Evolutionary conservation across 2,888 invertebrate genomes (phyloP), one percentile per base, ranked within the genome.

Genomic region (Geophilus truncorum): DNA sequence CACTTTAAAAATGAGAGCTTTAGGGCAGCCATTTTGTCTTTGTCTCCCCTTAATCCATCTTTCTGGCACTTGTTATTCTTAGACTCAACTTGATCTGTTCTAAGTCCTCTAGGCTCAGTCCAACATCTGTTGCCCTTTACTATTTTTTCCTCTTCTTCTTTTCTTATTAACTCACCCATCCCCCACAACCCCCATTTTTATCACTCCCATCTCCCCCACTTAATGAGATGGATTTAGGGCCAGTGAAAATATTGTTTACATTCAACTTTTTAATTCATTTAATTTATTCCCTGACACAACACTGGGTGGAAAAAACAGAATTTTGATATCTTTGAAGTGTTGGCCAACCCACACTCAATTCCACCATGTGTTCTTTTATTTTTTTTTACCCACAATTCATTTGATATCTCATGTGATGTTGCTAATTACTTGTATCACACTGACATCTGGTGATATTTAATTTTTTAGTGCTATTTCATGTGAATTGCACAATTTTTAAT

Each of bases 31-130:
- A 62, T 62, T 62, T 62, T 62, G 57, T 62, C 57, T 62, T 62
- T 62, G 57, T 62, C 57, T 51, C 21, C 23, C 57, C 57, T 62
- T 62, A 62, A 62, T 62, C 57, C 57, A 62, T 62, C 18, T n/a
- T 18, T 62, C 7, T 62, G 57, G 57, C 57, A 62, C 57, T 62
- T 62, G 57, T 62, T 62, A 62, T 62, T 62, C 57, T 62, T 62
- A 62, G 57, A 62, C 57, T 21, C 57, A 62, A 62, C 57, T 62
- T 62, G 57, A 62, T 62, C 57, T 62, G n/a, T 62, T 62, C 23
- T 18, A 62, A 62, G 57, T 62, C 57, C 18, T 62, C 21, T 21
- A 21, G 57, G 57, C n/a, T 62, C 23, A 62, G 21, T 62, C 23
- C 21, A 62, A 62, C 57, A 62, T 62, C 57, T 62, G 57, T 62